Base-by-base conservation (phyloP, 1,140 invertebrate genomes). In the Sitophilus oryzae region DNA sequence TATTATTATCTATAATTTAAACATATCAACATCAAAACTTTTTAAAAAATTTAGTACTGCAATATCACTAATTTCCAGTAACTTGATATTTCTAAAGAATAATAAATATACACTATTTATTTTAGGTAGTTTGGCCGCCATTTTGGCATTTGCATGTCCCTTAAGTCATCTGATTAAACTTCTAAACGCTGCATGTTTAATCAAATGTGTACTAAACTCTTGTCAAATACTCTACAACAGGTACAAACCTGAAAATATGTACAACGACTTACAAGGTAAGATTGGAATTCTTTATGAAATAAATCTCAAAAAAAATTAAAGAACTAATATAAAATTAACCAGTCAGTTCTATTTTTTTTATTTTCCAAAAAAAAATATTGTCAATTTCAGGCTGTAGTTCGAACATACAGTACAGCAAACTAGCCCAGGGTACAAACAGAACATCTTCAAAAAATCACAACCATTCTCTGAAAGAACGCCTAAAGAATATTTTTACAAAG, bases 101-200 rank as follows among this genome's bases (percentile, higher is more conserved):
- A 38, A 14, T 47, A n/a, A n/a, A 35, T 53, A 41, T 45, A 57
- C 5, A 14, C 19, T 43, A 45, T 30, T 30, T 36, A 52, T 75
- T 75, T 58, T 64, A 81, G 79, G 82, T 47, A 83, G 81, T 60
- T 62, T 83, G 48, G 77, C 80, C 43, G 79, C 80, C 30, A 83
- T 83, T 60, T 62, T 84, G 50, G 81, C 82, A 1, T 83, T 83
- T 61, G 81, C 82, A 10, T 83, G 82, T 65, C 82, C 82, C 0
- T 56, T 84, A 55, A 60, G 63, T 2, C 66, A 71, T 52, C 52
- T 73, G 16, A 59, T 73, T 14, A 64, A 66, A 52, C 38, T 70
- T 19, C 51, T 71, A 8, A 70, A 67, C 50, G 61, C 58, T 18
- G 44, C 66, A 4, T 44, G 56, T 10, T 46, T 71, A 11, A 25